These are phyloP conservation scores for Setipinna tenuifilis DNA, from an alignment of 2,797 vertebrate genomes.

Conservation along the genomic window DNA sequence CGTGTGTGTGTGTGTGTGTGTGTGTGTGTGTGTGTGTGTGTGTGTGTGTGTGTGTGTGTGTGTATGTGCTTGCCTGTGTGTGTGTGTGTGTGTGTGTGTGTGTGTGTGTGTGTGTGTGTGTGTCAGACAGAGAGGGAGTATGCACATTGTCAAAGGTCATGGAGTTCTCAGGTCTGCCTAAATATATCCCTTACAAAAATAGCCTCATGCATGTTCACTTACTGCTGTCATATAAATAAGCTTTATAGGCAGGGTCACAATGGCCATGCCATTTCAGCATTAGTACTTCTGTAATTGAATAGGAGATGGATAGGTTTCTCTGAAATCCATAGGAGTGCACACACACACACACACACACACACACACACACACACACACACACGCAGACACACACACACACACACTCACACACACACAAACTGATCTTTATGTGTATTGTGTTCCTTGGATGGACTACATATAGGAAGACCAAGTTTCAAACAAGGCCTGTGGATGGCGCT, in stretches of 20 bases:
- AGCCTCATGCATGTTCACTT: background rate
- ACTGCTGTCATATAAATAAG: constrained; percentile 13
- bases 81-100: constrained; percentile 1
- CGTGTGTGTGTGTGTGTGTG: too few species aligned
- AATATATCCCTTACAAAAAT: constrained; percentile 22
- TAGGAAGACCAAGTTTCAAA: background rate
- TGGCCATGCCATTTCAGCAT: constrained; percentile 4
- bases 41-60: background rate
- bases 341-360: background rate
- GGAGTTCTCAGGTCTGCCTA: background rate
- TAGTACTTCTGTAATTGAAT: constrained; percentile 19
- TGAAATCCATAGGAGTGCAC: background rate
- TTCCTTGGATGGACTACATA: background rate
- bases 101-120: constrained; percentile 19
- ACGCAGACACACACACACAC: background rate
- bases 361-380: background rate
- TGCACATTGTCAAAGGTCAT: background rate
- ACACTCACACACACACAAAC: background rate
- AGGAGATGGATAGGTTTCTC: constrained; percentile 13
- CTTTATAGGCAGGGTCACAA: constrained; percentile 3
- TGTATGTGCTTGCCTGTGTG: background rate
- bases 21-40: too few species aligned
- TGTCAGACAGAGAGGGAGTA: background rate
- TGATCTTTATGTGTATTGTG: background rate
- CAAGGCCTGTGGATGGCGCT: background rate